These are phyloP conservation scores for Cosmopolites sordidus DNA, from an alignment of 2,888 invertebrate genomes.

Conservation along the genomic window DNA sequence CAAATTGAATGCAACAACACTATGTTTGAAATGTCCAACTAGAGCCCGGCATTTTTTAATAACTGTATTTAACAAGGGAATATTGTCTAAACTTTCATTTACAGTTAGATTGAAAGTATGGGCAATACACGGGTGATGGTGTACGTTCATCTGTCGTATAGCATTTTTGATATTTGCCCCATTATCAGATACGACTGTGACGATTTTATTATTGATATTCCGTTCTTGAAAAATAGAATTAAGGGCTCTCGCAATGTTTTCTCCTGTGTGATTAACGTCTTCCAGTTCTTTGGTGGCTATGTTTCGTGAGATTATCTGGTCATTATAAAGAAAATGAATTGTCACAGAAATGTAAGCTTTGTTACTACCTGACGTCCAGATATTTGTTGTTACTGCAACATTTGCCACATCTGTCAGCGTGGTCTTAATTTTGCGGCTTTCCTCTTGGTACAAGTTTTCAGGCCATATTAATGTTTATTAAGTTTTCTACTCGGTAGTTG, in stretches of 20 bases:
- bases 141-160: constrained; percentile 29
- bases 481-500: constrained; percentile 25
- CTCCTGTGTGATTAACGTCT: constrained; percentile 25
- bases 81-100: neutral
- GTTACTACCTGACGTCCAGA: constrained; percentile 35
- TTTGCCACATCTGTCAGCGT: constrained; percentile 22
- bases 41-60: constrained; percentile 9
- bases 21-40: constrained; percentile 10
- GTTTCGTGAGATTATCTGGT: constrained; percentile 22
- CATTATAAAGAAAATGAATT: constrained; percentile 31
- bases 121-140: constrained; percentile 35
- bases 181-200: constrained; percentile 34
- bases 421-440: neutral
- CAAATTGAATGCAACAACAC: neutral
- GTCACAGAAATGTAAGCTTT: constrained; percentile 33
- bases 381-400: constrained; percentile 34
- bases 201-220: constrained; percentile 33
- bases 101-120: constrained; percentile 22
- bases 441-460: constrained; percentile 3
- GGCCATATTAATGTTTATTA: constrained; percentile 17
- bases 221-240: constrained; percentile 30
- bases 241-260: constrained; percentile 24
- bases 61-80: constrained; percentile 2
- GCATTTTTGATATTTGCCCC: constrained; percentile 35
- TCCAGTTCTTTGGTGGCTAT: constrained; percentile 29